phyloP scores from a whole-genome alignment of 1,140 invertebrate species.

The Dolichoris vasculosae region DNA sequence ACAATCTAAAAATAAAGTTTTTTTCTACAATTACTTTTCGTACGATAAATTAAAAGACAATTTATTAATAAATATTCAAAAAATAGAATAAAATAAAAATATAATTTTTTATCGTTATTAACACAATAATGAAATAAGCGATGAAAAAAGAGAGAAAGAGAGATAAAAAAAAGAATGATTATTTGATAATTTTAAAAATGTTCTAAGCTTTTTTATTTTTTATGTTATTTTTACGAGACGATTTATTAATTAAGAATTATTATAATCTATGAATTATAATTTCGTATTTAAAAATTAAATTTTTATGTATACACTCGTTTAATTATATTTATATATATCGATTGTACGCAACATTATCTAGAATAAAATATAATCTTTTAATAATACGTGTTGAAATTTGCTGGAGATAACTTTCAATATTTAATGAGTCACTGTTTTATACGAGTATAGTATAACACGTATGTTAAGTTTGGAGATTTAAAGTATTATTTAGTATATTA shows the following conservation, averaged over 20 bases:
- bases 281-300: background rate
- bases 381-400: too few relatives aligned
- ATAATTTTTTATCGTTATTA: too few relatives aligned
- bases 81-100: background rate
- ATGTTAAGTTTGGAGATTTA: too few relatives aligned
- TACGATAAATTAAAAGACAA: too few relatives aligned
- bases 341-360: too few relatives aligned
- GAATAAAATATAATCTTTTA: too few relatives aligned
- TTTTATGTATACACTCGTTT: background rate
- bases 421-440: too few relatives aligned
- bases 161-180: background rate
- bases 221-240: background rate
- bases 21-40: too few relatives aligned
- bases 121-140: background rate
- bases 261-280: background rate
- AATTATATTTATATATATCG: background rate
- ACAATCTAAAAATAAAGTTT: too few relatives aligned
- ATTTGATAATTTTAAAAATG: background rate
- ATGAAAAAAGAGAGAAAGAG: background rate
- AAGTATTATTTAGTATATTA: too few relatives aligned
- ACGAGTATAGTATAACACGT: too few relatives aligned
- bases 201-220: background rate
- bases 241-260: background rate
- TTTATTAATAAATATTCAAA: background rate
- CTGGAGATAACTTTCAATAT: too few relatives aligned